A percentile compares a stretch with the other conserved stretches of the same genome.
Conservation (phyloP, 2,113 vertebrate genomes). For the Entosphenus tridentatus region DNA sequence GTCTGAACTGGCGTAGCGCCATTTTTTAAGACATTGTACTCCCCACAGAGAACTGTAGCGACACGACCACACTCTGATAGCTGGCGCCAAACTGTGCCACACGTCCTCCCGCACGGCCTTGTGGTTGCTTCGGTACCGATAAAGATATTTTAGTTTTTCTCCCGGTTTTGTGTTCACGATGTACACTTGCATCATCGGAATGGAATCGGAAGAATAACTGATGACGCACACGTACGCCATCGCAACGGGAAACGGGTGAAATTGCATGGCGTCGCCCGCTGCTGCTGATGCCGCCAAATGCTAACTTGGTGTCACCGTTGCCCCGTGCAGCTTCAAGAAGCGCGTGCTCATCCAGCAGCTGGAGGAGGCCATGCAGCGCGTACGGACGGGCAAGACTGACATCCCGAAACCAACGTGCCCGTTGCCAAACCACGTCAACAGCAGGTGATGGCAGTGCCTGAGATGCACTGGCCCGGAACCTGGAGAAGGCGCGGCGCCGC, state of each 20-base stretch:
- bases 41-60: too few species aligned
- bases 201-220: neutral
- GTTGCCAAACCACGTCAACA: slow-evolving; percentile 63
- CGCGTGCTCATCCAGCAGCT: slow-evolving; percentile 85
- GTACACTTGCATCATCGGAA: neutral
- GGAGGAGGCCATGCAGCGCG: slow-evolving; percentile 72
- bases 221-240: neutral
- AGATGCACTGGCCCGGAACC: too few species aligned
- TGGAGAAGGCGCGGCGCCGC: too few species aligned
- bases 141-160: neutral
- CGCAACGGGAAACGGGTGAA: neutral
- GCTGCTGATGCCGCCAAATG: neutral
- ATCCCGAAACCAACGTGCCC: slow-evolving; percentile 25
- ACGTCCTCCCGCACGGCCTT: too few species aligned
- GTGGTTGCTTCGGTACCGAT: neutral
- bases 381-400: slow-evolving; percentile 27
- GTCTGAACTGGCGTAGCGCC: too few species aligned
- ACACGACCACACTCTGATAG: too few species aligned
- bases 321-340: slow-evolving; percentile 66
- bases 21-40: too few species aligned
- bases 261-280: neutral
- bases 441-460: slow-evolving; percentile 24
- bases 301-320: neutral
- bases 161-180: neutral
- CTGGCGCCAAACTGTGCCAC: too few species aligned